phyloP scores from a whole-genome alignment of 1,140 invertebrate genomes.

The Manduca sexta region DNA sequence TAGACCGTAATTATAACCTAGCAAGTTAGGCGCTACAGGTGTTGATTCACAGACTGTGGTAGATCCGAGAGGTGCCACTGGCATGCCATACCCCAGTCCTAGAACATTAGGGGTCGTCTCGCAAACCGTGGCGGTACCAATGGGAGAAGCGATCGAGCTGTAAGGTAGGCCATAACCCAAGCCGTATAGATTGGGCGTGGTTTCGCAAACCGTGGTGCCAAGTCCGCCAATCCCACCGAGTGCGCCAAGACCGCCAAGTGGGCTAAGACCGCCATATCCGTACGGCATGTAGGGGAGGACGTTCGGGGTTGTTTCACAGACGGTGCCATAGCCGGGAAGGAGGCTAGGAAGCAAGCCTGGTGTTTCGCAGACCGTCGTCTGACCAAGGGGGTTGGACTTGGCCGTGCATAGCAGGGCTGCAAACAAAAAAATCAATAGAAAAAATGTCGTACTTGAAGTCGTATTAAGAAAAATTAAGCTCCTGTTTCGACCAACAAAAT shows the following conservation, averaged over 20 bases:
- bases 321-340: neutral
- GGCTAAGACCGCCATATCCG: neutral
- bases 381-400: slow-evolving; percentile 29
- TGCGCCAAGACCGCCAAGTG: slow-evolving; percentile 2
- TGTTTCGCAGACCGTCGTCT: slow-evolving; percentile 20
- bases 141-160: neutral
- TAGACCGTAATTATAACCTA: slow-evolving; percentile 3
- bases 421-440: neutral
- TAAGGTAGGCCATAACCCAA: slow-evolving; percentile 6
- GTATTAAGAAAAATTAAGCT: too few relatives aligned
- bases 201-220: slow-evolving; percentile 27
- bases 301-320: slow-evolving; percentile 12
- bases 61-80: slow-evolving; percentile 2
- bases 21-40: slow-evolving; percentile 1
- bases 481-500: too few relatives aligned
- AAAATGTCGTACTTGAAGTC: too few relatives aligned
- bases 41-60: slow-evolving; percentile 16
- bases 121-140: neutral
- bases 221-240: neutral
- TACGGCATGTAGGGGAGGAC: neutral
- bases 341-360: slow-evolving; percentile 10
- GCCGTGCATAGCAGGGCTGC: slow-evolving; percentile 18
- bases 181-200: slow-evolving; percentile 7
- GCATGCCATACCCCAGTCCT: slow-evolving; percentile 7
- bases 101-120: neutral